Conservation (phyloP, 2,113 vertebrate genomes). For the Brachionichthys hirsutus region DNA sequence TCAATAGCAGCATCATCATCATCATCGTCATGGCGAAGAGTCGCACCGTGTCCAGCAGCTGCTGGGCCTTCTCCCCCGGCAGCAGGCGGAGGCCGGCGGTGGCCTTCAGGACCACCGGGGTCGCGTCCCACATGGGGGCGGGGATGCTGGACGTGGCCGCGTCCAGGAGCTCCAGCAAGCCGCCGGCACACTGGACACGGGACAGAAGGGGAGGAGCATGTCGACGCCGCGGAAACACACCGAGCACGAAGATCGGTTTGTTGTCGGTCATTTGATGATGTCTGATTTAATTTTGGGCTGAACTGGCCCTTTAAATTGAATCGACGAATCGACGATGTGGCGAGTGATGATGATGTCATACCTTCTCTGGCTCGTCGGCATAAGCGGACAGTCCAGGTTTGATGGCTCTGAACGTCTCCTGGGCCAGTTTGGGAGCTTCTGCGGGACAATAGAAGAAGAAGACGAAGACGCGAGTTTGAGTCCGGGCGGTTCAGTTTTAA, state of each 20-base stretch:
- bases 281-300: no score
- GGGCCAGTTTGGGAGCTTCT: conserved; percentile 83
- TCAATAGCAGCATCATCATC: no score
- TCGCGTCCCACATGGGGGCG: conserved; percentile 77
- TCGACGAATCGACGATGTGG: no score
- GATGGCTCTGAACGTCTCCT: conserved; percentile 88
- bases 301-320: no score
- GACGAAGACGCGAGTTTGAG: neutral
- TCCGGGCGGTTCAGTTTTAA: neutral
- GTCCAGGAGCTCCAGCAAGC: conserved; percentile 84
- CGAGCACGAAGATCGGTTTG: no score
- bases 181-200: conserved; percentile 77
- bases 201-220: neutral
- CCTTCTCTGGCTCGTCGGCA: conserved; percentile 88
- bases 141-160: conserved; percentile 84
- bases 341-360: conserved; percentile 43
- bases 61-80: conserved; percentile 86
- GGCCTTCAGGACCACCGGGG: conserved; percentile 89
- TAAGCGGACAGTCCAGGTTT: conserved; percentile 93
- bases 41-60: conserved; percentile 82
- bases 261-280: no score
- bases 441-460: conserved; percentile 25
- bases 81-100: conserved; percentile 91
- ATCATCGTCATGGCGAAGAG: neutral
- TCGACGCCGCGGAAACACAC: no score